Evolutionary conservation across 1,140 invertebrate species (phyloP).

Genomic region (Dolichoris vasculosae): DNA sequence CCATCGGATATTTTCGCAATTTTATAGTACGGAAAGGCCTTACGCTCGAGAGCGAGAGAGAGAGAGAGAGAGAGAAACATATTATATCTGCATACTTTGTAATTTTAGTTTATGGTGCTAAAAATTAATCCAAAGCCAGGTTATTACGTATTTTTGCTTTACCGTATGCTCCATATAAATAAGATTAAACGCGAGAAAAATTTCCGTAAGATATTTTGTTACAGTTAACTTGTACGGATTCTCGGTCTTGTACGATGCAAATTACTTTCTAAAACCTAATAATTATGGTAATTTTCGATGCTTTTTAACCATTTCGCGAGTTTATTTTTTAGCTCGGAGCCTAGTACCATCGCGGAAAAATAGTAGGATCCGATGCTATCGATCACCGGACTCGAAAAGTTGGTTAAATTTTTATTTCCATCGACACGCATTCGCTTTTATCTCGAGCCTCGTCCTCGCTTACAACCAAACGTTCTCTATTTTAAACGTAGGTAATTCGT

Average conservation of each 20-base stretch:
- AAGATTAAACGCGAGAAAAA: neutral
- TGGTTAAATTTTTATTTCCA: too few species aligned
- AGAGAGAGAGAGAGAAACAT: neutral
- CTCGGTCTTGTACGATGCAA: neutral
- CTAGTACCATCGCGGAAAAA: too few species aligned
- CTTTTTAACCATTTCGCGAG: too few species aligned
- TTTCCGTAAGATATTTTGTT: neutral
- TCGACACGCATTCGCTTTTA: too few species aligned
- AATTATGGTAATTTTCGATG: neutral
- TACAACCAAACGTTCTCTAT: too few species aligned
- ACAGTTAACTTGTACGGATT: neutral
- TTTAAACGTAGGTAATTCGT: too few species aligned
- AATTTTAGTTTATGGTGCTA: neutral
- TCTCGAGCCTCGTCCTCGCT: too few species aligned
- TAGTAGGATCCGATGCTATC: too few species aligned
- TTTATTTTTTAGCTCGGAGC: too few species aligned
- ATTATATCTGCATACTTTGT: neutral
- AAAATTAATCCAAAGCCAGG: neutral
- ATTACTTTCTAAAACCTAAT: neutral
- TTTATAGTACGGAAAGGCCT: neutral
- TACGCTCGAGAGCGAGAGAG: too few species aligned
- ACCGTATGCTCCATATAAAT: neutral
- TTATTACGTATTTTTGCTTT: neutral
- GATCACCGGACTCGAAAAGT: too few species aligned
- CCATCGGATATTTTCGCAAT: conserved; percentile 9